These are phyloP conservation scores for Steatornis caripensis DNA, from an alignment of 2,113 vertebrate species.

Conservation along the genomic window DNA sequence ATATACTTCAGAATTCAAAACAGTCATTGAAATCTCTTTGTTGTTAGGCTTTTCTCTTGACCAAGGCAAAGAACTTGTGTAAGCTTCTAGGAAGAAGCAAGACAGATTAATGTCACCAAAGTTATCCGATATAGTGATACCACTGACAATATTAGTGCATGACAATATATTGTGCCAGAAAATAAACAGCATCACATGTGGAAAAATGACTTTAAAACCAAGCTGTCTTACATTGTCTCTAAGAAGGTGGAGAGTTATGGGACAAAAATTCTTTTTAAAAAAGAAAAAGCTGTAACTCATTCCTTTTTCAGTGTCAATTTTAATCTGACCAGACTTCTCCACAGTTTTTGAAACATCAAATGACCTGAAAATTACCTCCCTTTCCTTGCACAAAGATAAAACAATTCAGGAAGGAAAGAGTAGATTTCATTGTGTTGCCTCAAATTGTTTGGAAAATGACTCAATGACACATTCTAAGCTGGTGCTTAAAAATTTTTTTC, in stretches of 20 bases:
- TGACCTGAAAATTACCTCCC: neutral
- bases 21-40: neutral
- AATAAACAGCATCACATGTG: neutral
- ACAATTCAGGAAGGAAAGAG: neutral
- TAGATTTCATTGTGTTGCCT: neutral
- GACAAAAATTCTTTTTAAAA: neutral
- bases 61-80: neutral
- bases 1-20: neutral
- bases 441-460: neutral
- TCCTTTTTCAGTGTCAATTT: neutral
- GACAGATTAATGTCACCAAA: neutral
- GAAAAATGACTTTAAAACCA: neutral
- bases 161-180: neutral
- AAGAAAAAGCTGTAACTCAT: neutral
- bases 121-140: neutral
- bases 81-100: neutral
- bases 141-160: neutral
- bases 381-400: neutral
- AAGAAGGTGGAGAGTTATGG: fast-evolving
- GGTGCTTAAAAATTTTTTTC: neutral
- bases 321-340: neutral
- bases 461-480: neutral
- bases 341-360: neutral
- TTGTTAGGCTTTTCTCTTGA: neutral
- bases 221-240: neutral